Base-by-base conservation (phyloP, 2,113 vertebrate genomes). In the Entelurus aequoreus region DNA sequence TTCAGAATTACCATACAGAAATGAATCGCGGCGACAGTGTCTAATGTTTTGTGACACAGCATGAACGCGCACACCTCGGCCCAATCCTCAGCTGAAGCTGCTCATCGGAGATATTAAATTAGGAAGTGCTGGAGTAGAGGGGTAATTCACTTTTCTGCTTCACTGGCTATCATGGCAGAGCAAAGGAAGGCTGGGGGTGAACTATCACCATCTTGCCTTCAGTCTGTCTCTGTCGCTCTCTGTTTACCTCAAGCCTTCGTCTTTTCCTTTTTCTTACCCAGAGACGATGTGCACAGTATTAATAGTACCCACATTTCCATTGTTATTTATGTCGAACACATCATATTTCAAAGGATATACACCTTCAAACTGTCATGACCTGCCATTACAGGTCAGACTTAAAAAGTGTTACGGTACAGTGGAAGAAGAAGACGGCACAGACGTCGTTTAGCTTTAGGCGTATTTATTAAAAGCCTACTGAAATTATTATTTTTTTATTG, bases 61-160 rank as follows among this genome's bases (percentile, higher is more conserved):
- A 90, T 90, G 92, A 94, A 93, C 89, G 90, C 87, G 90, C 86
- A 87, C 92, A 90, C 91, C 87, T 88, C 83, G 88, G 89, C 85
- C 86, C 84, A 90, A 91, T 89, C 86, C 86, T 70, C 82, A 87
- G 86, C 77, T 67, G 88, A 82, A 92, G 90, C 90, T 87, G 83
- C 92, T 94, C 90, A 86, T 92, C 91, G 92, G 92, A 94, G 94
- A 96, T 94, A 98, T 97, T 95, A 94, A 95, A 98, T 97, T 96
- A 98, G 94, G 94, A 92, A 93, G 92, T 90, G 93, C 92, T 92
- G 92, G 92, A 94, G 92, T 92, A 91, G 93, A 92, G 76, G 93
- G 93, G 94, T 95, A 96, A 98, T 98, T 95, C 92, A 92, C 92
- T 97, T 97, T 96, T 96, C 95, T 94, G 94, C 94, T 93, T 93